A percentile compares a stretch with the other conserved stretches of the same genome.
Conservation (phyloP, 2,113 vertebrate species). For the Muntiacus reevesi region DNA sequence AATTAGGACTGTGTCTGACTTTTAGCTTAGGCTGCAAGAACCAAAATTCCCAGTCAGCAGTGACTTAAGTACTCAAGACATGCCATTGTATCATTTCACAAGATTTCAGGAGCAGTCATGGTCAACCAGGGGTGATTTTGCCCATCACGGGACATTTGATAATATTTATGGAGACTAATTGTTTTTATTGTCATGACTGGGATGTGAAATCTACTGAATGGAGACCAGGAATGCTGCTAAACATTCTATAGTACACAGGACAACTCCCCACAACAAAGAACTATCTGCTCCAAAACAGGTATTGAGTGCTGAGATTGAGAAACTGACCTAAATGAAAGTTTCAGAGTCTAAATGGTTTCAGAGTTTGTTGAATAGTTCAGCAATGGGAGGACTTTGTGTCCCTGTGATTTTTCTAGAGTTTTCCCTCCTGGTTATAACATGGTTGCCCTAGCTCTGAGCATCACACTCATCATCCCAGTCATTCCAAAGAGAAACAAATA, state of each 20-base stretch:
- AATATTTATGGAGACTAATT: neutral
- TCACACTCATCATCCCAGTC: neutral
- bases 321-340: neutral
- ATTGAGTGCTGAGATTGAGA: neutral
- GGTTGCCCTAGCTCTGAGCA: neutral
- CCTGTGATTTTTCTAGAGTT: neutral
- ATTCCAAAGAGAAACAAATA: neutral
- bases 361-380: neutral
- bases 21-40: neutral
- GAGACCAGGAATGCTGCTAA: neutral
- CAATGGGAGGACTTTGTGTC: neutral
- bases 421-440: neutral
- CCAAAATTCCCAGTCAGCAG: neutral
- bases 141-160: neutral
- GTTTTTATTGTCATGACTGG: neutral
- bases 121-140: neutral
- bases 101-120: neutral
- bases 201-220: neutral
- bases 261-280: neutral
- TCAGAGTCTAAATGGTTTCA: neutral
- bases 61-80: neutral
- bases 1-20: neutral
- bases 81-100: neutral
- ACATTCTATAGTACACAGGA: neutral
- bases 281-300: neutral